Percentiles rank a stretch among this genome's conserved stretches.
phyloP scores from a whole-genome alignment of 2,113 vertebrate species.

The Anthoscopus minutus region DNA sequence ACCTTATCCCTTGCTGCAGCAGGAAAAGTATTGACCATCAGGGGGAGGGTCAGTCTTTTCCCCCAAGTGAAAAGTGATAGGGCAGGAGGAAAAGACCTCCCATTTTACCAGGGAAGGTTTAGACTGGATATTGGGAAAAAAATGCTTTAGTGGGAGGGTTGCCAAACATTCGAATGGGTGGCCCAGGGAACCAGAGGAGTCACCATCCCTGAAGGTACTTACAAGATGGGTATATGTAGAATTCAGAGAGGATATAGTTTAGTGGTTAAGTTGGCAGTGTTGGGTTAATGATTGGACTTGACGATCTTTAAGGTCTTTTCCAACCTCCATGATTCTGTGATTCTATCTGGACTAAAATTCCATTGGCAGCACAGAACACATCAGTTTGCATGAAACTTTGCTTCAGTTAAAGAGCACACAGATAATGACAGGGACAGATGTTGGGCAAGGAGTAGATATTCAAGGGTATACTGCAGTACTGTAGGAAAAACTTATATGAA shows the following conservation, averaged over 20 bases:
- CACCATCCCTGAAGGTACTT: not conserved
- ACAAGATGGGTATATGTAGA: not conserved
- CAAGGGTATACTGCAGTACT: not conserved
- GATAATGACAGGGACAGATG: not conserved
- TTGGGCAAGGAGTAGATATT: not conserved
- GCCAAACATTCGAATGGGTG: not conserved
- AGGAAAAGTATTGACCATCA: not conserved
- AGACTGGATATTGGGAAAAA: not conserved
- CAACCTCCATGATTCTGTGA: not conserved
- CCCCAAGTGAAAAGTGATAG: not conserved
- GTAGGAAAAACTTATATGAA: not conserved
- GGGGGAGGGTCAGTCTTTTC: not conserved
- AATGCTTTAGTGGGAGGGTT: not conserved
- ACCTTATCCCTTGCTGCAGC: not conserved
- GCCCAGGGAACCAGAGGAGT: not conserved
- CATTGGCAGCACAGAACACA: not conserved
- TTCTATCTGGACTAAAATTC: not conserved
- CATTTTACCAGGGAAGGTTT: not conserved
- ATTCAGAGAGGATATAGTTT: not conserved
- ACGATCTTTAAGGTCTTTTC: not conserved
- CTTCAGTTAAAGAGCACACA: not conserved
- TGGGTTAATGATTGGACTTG: not conserved
- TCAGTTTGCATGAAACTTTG: not conserved
- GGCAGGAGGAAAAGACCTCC: not conserved
- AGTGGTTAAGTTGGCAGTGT: not conserved